Percentiles rank a stretch among this genome's conserved stretches.
Conservation (phyloP, 2,888 invertebrate species). For the Cephus nigrinus region DNA sequence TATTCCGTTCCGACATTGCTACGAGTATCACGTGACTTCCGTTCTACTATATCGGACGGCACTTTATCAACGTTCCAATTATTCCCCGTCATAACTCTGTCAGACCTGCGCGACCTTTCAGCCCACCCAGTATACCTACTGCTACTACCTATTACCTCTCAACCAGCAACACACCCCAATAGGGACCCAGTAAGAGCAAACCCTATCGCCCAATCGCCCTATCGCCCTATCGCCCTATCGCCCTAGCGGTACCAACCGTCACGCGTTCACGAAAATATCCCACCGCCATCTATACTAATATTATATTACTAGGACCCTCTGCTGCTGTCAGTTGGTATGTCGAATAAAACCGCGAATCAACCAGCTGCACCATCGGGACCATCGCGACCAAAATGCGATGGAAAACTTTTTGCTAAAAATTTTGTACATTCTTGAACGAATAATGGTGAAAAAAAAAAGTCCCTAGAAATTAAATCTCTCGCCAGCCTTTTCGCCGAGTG, state of each 20-base stretch:
- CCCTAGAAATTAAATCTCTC: neutral
- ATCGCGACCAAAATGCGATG: neutral
- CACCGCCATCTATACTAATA: neutral
- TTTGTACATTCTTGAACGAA: neutral
- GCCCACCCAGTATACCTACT: neutral
- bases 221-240: too few species aligned
- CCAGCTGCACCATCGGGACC: neutral
- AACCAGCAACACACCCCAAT: neutral
- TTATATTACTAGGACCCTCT: neutral
- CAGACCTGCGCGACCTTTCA: neutral
- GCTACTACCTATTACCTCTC: neutral
- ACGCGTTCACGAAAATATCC: conserved; percentile 1
- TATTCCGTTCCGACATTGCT: neutral
- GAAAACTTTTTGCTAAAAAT: neutral
- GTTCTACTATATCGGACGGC: neutral
- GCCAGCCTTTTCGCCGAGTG: neutral
- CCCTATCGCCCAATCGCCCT: neutral
- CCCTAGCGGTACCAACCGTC: neutral
- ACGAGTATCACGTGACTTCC: neutral
- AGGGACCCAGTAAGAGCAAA: neutral
- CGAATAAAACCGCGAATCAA: neutral
- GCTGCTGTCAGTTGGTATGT: neutral
- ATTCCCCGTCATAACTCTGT: conserved; percentile 6
- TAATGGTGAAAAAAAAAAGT: neutral
- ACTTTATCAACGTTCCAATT: conserved; percentile 6